Conservation (phyloP, 2,797 vertebrate species). For the Bovichtus diacanthus region DNA sequence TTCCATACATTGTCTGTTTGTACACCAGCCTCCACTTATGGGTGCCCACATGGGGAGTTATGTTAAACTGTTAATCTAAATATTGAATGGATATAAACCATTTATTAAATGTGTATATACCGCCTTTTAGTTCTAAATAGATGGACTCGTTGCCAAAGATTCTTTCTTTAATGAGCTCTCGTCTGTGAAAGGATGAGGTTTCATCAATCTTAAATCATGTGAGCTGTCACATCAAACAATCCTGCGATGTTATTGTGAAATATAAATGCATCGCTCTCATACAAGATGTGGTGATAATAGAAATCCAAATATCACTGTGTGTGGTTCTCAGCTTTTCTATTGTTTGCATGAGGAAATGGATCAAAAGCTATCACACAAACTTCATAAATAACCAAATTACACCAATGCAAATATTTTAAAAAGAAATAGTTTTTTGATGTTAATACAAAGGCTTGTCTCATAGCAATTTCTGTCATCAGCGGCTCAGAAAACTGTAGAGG, state of each 20-base stretch:
- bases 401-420: slow-evolving; percentile 21
- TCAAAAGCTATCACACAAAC: slow-evolving; percentile 23
- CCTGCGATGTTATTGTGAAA: not conserved
- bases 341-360: slow-evolving; percentile 21
- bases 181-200: slow-evolving; percentile 6
- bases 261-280: slow-evolving; percentile 17
- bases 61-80: too few species aligned
- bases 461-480: slow-evolving; percentile 24
- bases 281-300: slow-evolving; percentile 12
- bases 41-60: not conserved
- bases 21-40: not conserved
- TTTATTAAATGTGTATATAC: not conserved
- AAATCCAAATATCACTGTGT: slow-evolving; percentile 3
- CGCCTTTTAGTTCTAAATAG: not conserved
- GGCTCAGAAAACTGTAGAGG: not conserved
- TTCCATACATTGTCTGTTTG: not conserved
- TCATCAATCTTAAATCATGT: slow-evolving; percentile 19
- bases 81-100: not conserved
- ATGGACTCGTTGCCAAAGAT: not conserved
- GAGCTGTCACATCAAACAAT: slow-evolving; percentile 43
- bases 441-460: slow-evolving; percentile 29
- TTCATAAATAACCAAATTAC: slow-evolving; percentile 39
- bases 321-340: slow-evolving; percentile 10
- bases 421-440: slow-evolving; percentile 26
- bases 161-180: slow-evolving; percentile 24